Conservation (phyloP, 2,797 vertebrate species). For the Anas capensis region DNA sequence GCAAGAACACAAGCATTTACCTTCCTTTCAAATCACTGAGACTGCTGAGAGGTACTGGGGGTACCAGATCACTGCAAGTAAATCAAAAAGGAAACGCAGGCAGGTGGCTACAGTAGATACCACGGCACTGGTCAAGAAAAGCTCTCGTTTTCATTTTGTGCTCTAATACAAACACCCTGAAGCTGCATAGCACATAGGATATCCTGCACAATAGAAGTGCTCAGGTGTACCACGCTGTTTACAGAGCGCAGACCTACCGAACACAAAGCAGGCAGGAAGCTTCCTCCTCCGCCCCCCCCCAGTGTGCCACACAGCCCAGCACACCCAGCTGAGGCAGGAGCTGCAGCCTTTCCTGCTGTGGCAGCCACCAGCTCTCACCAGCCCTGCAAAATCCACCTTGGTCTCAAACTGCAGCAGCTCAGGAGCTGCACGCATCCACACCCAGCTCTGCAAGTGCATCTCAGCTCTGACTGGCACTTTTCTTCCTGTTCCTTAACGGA, state of each 20-base stretch:
- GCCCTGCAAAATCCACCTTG: background rate
- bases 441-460: background rate
- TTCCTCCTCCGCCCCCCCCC: background rate
- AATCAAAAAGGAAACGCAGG: background rate
- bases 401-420: background rate
- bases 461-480: background rate
- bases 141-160: background rate
- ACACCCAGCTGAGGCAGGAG: background rate
- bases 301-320: background rate
- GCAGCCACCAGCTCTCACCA: background rate
- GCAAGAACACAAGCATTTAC: background rate
- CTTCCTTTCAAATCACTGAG: background rate
- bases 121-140: background rate
- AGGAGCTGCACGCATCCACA: background rate
- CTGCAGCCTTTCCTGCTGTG: conserved; percentile 10
- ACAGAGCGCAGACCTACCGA: background rate
- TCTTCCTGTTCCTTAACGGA: conserved; percentile 32
- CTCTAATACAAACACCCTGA: background rate
- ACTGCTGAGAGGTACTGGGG: background rate
- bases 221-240: background rate
- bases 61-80: background rate
- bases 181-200: background rate
- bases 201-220: background rate
- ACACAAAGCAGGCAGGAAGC: background rate
- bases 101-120: background rate